These are phyloP conservation scores for Zoanthus sansibaricus DNA, from an alignment of 92 coral and sea anemone genomes.

Conservation along the genomic window DNA sequence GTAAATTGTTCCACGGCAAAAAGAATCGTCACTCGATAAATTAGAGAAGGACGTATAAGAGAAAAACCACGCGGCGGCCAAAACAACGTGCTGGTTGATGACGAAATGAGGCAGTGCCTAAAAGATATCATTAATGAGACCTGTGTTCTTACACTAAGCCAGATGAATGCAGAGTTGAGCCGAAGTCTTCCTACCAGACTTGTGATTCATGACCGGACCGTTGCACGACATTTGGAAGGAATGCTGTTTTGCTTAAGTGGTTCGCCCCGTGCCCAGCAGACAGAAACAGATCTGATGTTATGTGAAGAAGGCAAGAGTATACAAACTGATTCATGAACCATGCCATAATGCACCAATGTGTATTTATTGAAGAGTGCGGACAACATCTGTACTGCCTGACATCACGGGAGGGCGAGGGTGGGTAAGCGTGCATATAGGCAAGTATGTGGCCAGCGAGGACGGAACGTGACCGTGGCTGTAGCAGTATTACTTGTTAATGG, in stretches of 20 bases:
- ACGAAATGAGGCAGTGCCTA: not conserved
- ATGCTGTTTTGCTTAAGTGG: conserved; percentile 58
- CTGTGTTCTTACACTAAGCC: conserved; percentile 10
- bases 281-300: conserved; percentile 62
- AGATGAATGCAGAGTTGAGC: conserved; percentile 23
- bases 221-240: conserved; percentile 58
- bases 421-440: conserved; percentile 64
- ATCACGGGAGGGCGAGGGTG: conserved; percentile 63
- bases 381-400: conserved; percentile 65
- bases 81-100: not conserved
- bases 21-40: conserved; percentile 49
- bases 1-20: conserved; percentile 44
- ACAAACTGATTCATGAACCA: conserved; percentile 64
- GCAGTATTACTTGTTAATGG: conserved; percentile 57
- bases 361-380: conserved; percentile 57
- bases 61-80: conserved; percentile 9
- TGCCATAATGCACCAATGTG: conserved; percentile 40
- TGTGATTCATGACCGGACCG: conserved; percentile 56
- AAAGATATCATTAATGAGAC: conserved; percentile 43
- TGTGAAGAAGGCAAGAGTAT: conserved; percentile 43
- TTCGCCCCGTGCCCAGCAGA: conserved; percentile 61
- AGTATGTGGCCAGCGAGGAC: conserved; percentile 70
- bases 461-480: conserved; percentile 63
- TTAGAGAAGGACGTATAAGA: conserved; percentile 33
- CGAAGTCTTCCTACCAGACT: conserved; percentile 33